Base-by-base conservation (phyloP, 2,113 vertebrate species). In the Ascaphus truei region DNA sequence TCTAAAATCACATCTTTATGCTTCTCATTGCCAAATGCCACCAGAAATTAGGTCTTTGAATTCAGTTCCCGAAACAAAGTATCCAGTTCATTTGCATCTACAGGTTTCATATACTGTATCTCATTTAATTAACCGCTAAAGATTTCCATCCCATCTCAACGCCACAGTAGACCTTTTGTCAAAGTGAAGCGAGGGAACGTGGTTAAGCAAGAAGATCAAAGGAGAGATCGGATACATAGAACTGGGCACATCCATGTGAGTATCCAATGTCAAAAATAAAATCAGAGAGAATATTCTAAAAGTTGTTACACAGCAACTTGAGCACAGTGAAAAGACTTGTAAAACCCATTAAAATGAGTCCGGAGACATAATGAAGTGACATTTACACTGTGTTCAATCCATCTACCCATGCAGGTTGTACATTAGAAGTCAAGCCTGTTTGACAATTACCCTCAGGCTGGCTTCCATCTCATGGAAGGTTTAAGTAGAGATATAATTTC, bases 201-300 rank as follows among this genome's bases (percentile, higher is more conserved):
- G 37, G 15, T 57, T 36, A 5, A n/a, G 52, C 18, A 56, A 27
- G 53, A 55, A 10, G 36, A 43, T 51, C 51, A 63, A 13, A 7
- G 60, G 39, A 12, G 57, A 60, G 55, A 31, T 26, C 29, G 62
- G 29, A 68, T 48, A 20, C 53, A 34, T 68, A 31, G 13, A 20
- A 59, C 45, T 29, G 31, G 55, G 43, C 41, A 47, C n/a, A 65
- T 26, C 33, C 47, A 37, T 37, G 23, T 50, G 53, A 59, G 56
- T 5, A 10, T 36, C 41, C 18, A 59, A 27, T 33, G 31, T 59
- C 45, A 57, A 68, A n/a, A 68, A 77, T 81, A 56, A 71, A 72
- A 81, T 81, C 64, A 73, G 3, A 66, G 60, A 10, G 69, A 76
- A 76, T 68, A 81, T 69, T 63, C 71, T 79, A 75, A 61, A 65